Base-by-base conservation (phyloP, 2,113 vertebrate genomes). In the Pomatostomus ruficeps region DNA sequence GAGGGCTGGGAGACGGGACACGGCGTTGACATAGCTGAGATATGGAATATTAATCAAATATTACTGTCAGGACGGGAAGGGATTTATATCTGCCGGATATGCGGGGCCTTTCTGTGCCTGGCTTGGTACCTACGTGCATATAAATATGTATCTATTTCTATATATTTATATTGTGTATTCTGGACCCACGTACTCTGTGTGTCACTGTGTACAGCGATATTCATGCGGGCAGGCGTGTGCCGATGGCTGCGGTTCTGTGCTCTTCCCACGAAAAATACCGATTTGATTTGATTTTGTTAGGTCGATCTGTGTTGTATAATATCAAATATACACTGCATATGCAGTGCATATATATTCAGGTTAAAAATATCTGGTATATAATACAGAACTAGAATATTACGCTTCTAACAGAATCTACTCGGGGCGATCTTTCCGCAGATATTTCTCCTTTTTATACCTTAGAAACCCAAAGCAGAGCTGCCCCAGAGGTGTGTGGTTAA, bases 381-480 rank as follows among this genome's bases (percentile, higher is more conserved):
- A 45, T 1, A 10, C 7, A 7, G 3, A 48, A 17, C 12, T 28
- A 65, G 18, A 67, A 20, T 2, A 10, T 6, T 2, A 0, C 0
- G 31, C 25, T 85, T 52, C 40, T 22, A 13, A 10, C 5, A n/a
- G 14, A 18, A 35, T 36, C 9, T 8, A 19, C 16, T 14, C 2
- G 9, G 36, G 33, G 22, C 1, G 2, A 49, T 54, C 20, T 78
- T 78, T 6, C 57, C 2, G 24, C 14, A 6, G 29, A n/a, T 31
- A 51, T 67, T 86, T n/a, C 38, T 57, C 20, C 1, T 16, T 81
- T 73, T 89, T 42, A 14, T 7, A 11, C 35, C 43, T 48, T 12
- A 4, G 6, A 51, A 78, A 74, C 2, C 11, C 55, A 29, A 61
- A 48, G 9, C 26, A n/a, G 18, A 31, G 42, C 43, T 67, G 7